Conservation (phyloP, 2,113 vertebrate species). For the Gallinago undulata region DNA sequence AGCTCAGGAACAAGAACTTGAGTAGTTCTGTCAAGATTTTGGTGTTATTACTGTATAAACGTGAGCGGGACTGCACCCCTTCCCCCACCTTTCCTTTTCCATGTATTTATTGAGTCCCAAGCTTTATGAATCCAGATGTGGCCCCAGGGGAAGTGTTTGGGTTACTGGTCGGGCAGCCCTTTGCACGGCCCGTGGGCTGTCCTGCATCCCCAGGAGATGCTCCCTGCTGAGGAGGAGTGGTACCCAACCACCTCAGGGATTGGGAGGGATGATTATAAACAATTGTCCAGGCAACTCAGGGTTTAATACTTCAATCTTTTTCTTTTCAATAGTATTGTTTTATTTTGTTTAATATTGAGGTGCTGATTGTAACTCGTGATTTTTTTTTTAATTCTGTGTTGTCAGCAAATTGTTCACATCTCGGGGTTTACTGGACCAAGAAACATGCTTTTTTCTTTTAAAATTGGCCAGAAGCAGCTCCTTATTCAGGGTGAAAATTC, state of each 20-base stretch:
- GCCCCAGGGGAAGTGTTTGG: neutral
- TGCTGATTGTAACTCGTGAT: neutral
- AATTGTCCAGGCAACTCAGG: neutral
- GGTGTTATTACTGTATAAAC: neutral
- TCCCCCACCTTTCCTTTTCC: neutral
- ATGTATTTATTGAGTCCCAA: neutral
- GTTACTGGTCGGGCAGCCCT: neutral
- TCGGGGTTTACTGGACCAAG: neutral
- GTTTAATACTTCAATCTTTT: neutral
- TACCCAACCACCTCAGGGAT: neutral
- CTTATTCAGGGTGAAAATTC: neutral
- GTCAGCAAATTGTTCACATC: neutral
- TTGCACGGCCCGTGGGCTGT: neutral
- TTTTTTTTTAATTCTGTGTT: neutral
- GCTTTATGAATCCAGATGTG: slow-evolving; percentile 17
- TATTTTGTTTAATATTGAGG: neutral
- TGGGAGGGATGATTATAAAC: neutral
- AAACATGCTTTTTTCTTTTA: neutral
- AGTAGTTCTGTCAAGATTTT: neutral
- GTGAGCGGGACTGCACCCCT: neutral
- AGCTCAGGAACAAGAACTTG: neutral
- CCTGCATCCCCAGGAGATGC: no score
- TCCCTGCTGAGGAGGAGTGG: rapidly evolving
- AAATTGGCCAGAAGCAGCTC: neutral
- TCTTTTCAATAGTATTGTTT: neutral